These are phyloP conservation scores for Anthoscopus minutus DNA, from an alignment of 2,113 vertebrate genomes.

Conservation along the genomic window DNA sequence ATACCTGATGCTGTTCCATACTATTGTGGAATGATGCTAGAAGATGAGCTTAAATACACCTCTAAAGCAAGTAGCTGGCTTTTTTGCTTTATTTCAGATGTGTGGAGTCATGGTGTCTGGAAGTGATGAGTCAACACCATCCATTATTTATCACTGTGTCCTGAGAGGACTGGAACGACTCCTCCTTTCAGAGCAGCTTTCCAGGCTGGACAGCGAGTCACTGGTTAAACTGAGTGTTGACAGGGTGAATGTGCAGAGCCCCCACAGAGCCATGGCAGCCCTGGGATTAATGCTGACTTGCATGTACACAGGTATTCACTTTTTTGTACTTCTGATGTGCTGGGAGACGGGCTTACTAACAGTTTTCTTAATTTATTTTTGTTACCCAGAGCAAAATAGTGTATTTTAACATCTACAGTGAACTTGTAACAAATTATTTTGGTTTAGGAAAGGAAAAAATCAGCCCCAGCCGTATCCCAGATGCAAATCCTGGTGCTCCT, in stretches of 20 bases:
- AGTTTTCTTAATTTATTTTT: not conserved
- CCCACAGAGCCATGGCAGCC: slow-evolving; percentile 94
- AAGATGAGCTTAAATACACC: not conserved
- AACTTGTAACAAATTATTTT: not conserved
- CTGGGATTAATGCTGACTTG: slow-evolving; percentile 98
- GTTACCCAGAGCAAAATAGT: not conserved
- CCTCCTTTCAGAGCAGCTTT: slow-evolving; percentile 92
- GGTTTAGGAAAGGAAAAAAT: slow-evolving; percentile 91
- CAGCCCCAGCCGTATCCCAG: slow-evolving; percentile 80
- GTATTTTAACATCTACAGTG: not conserved
- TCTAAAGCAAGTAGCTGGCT: not conserved
- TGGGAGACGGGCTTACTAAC: not conserved
- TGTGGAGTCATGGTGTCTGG: slow-evolving; percentile 93
- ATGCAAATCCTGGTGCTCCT: slow-evolving; percentile 78
- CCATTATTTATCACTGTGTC: slow-evolving; percentile 91
- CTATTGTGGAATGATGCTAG: not conserved
- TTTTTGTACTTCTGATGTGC: not conserved
- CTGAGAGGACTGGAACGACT: slow-evolving; percentile 93
- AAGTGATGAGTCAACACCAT: slow-evolving; percentile 90
- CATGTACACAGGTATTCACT: slow-evolving; percentile 93
- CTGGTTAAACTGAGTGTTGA: slow-evolving; percentile 96
- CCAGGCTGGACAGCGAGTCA: slow-evolving; percentile 86
- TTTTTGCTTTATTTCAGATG: slow-evolving; percentile 69
- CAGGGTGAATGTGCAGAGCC: slow-evolving; percentile 92
- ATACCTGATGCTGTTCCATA: not conserved